phyloP scores from a whole-genome alignment of 2,888 invertebrate genomes.

The Chromoteleia sp. region DNA sequence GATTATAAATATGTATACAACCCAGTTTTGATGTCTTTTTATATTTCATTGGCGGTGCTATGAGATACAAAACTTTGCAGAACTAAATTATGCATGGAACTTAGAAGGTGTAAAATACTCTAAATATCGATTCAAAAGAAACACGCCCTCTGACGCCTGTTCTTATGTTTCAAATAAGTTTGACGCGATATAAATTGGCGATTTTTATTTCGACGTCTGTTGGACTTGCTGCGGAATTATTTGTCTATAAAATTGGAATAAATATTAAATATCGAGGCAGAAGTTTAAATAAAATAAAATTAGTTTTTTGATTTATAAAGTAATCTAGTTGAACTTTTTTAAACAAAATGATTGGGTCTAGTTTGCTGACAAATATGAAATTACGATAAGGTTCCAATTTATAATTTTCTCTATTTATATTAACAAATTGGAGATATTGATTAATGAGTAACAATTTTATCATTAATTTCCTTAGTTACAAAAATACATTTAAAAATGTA shows the following conservation, averaged over 20 bases:
- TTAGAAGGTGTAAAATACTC: constrained; percentile 37
- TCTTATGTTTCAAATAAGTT: constrained; percentile 15
- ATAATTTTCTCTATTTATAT: too few relatives aligned
- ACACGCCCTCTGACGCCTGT: constrained; percentile 8
- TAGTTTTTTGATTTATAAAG: background rate
- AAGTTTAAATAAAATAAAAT: background rate
- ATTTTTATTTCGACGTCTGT: background rate
- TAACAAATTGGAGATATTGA: too few relatives aligned
- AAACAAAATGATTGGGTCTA: background rate
- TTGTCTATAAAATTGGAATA: background rate
- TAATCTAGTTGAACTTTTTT: too few relatives aligned
- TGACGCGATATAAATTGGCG: constrained; percentile 1
- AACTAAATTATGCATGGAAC: constrained; percentile 38
- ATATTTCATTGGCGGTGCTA: constrained; percentile 32
- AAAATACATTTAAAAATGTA: too few relatives aligned
- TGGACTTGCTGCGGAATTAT: background rate
- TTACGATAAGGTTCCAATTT: background rate
- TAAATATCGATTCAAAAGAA: constrained; percentile 35
- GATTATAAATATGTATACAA: constrained; percentile 47
- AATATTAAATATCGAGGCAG: background rate
- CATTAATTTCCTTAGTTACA: too few relatives aligned
- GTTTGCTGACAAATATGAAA: background rate
- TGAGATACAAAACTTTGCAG: constrained; percentile 28
- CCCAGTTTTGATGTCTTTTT: constrained; percentile 36
- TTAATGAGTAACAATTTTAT: too few relatives aligned